Base-by-base conservation (phyloP, 2,113 vertebrate genomes). In the Callaeas wilsoni region DNA sequence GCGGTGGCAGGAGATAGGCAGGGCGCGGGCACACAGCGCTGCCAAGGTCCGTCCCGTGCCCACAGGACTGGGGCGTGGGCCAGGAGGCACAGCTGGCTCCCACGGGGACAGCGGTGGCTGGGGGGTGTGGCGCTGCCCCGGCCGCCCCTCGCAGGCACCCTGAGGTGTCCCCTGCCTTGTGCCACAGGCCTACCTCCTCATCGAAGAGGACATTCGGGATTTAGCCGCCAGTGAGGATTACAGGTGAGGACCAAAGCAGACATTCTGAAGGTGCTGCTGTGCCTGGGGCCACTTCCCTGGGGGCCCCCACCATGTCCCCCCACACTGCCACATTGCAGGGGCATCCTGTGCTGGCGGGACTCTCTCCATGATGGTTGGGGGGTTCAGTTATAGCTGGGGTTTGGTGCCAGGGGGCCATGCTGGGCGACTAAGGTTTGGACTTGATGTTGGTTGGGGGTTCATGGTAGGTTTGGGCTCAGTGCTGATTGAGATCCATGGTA, bases 201-300 rank as follows among this genome's bases (percentile, higher is more conserved):
- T 99, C 0, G 99, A 99, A 91, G 99, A 99, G 85, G 99, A 99
- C 95, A 99, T 99, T 81, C 98, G 98, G 90, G 99, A 99, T 44
- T 96, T 99, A 62, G 98, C 98, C 5, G 97, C 97, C 94, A 99
- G 98, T 3, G 99, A 99, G 1, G 99, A 99, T 84, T 99, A 99
- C 97, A 99, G 98, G 99, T 99, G 95, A 97, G 96, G 27, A 57
- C 7, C 5, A 4, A 26, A 25, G 32, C 20, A 11, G 9, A 4
- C 8, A 4, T 14, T 46, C 25, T 10, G 0, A 9, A 25, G 4
- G 27, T 47, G 67, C n/a, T 52, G 29, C 21, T 1, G 1, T 11
- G 33, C 22, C 3, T 3, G 25, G 29, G 17, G 32, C 49, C 20
- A 14, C 55, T 73, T 49, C 21, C 29, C 4, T 2, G 5, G 63